Evolutionary conservation across 2,888 invertebrate species (phyloP).

Genomic region (Plagodis pulveraria): DNA sequence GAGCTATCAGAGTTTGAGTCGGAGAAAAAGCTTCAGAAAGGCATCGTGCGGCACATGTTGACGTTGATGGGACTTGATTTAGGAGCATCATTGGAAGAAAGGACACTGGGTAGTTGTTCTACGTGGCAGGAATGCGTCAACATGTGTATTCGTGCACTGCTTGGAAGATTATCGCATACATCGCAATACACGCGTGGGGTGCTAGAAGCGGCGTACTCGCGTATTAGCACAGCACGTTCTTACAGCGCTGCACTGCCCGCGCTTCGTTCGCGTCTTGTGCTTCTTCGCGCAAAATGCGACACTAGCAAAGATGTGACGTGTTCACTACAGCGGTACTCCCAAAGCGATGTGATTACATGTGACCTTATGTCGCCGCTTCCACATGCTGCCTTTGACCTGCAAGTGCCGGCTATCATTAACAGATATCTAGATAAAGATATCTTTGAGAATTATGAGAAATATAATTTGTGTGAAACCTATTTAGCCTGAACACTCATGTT

Average conservation of each 20-base stretch:
- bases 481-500: too few species aligned
- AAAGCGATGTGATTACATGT: constrained; percentile 43
- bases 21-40: constrained; percentile 43
- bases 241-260: constrained; percentile 34
- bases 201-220: constrained; percentile 51
- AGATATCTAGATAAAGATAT: constrained; percentile 45
- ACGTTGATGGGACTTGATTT: constrained; percentile 33
- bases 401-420: constrained; percentile 54
- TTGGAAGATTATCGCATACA: constrained; percentile 57
- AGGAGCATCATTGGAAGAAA: constrained; percentile 26
- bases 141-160: constrained; percentile 48
- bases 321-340: constrained; percentile 40
- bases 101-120: constrained; percentile 19
- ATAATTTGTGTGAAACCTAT: constrained; percentile 58
- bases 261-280: constrained; percentile 28
- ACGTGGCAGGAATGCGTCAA: constrained; percentile 50
- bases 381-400: constrained; percentile 16
- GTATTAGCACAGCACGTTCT: constrained; percentile 39
- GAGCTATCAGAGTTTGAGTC: constrained; percentile 34
- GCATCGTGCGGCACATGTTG: constrained; percentile 43
- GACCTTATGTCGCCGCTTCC: constrained; percentile 38
- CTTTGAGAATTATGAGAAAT: constrained; percentile 43
- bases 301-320: neutral
- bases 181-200: constrained; percentile 59
- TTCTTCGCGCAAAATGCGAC: constrained; percentile 6